Evolutionary conservation across 2,797 vertebrate species (phyloP), one percentile per base, ranked within the genome.

Genomic region (Hipposideros larvatus): DNA sequence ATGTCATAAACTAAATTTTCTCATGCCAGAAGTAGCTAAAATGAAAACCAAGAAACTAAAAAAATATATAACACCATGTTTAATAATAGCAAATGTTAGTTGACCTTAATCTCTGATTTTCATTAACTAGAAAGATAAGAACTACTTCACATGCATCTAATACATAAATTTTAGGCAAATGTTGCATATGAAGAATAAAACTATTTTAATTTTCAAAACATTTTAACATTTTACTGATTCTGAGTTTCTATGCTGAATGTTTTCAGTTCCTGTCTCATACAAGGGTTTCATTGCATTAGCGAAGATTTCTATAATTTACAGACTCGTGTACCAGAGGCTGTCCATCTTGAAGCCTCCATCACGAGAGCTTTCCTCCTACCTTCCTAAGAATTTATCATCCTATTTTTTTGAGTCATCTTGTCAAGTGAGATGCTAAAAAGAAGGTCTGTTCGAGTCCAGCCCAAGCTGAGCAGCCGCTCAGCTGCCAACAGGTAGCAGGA

Each of bases 61-160:
- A 86, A 61, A 63, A 86, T 61, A 63, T 48, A 70, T 37, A 79
- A 61, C 7, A 80, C 4, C 2, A 41, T 87, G 63, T 92, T 90
- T 68, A 94, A 80, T 87, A 89, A 80, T 4, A 73, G 9, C 31
- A 86, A 85, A 41, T 55, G 3, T 74, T 59, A 61, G 13, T 48
- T 91, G 63, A 86, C 43, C 48, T 84, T 92, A 94, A 74, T 77
- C 10, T 91, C n/a, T 41, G 9, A 51, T 31, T 7, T 53, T 63
- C 24, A 65, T 43, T 88, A 85, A 92, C n/a, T n/a, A 89, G 24
- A 82, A 90, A 93, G 92, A 28, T 55, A n/a, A 78, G 8, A 77
- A 74, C 4, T 57, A 78, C 11, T 90, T 66, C 6, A 59, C 48
- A 14, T 77, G 85, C 22, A 74, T 75, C 11, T 83, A 77, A 55